phyloP scores from a whole-genome alignment of 2,113 vertebrate species.

The Balaeniceps rex region DNA sequence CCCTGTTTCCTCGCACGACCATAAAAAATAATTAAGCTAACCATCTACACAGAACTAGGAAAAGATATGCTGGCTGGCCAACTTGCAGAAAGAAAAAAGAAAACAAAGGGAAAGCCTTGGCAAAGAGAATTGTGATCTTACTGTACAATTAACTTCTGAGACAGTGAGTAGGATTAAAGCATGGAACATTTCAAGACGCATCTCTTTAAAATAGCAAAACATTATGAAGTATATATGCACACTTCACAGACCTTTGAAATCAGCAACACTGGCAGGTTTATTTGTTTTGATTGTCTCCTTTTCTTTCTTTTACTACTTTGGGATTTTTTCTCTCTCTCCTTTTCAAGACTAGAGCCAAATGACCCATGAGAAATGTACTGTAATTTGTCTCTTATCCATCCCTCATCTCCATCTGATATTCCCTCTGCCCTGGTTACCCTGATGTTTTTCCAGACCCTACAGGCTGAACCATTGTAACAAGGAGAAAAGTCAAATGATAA shows the following conservation, averaged over 20 bases:
- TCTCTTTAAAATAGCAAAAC: not conserved
- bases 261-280: slow-evolving; percentile 58
- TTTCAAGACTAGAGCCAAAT: slow-evolving; percentile 61
- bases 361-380: slow-evolving; percentile 63
- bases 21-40: slow-evolving; percentile 24
- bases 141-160: slow-evolving; percentile 38
- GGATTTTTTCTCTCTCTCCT: not conserved
- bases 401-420: slow-evolving; percentile 67
- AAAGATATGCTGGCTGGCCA: not conserved
- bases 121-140: slow-evolving; percentile 26
- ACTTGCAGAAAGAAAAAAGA: not conserved
- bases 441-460: slow-evolving; percentile 65
- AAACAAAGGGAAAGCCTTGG: slow-evolving; percentile 37
- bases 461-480: slow-evolving; percentile 32
- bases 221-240: not conserved
- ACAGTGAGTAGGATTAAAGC: slow-evolving; percentile 31
- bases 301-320: slow-evolving; percentile 44
- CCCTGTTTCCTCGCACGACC: not conserved
- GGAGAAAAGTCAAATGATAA: slow-evolving; percentile 54
- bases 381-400: slow-evolving; percentile 59
- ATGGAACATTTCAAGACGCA: not conserved
- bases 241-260: slow-evolving; percentile 43
- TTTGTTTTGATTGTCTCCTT: slow-evolving; percentile 55
- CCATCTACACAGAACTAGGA: not conserved
- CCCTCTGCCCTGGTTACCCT: slow-evolving; percentile 64